Percentiles rank a stretch among this genome's conserved stretches.
phyloP scores from a whole-genome alignment of 2,797 vertebrate genomes.

The Lates japonicus region DNA sequence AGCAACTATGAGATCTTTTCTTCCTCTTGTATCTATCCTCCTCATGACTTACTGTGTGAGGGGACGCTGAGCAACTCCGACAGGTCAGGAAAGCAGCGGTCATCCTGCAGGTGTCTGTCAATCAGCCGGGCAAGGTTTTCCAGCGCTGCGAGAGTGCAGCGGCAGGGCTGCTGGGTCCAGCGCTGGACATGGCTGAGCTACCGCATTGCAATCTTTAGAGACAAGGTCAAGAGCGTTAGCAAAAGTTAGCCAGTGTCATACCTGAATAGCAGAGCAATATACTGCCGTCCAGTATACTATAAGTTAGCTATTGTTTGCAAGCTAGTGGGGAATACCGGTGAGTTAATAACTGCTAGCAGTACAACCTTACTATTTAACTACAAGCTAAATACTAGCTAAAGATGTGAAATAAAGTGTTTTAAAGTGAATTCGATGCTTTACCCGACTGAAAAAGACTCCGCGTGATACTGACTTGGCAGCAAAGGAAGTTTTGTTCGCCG shows the following conservation, averaged over 20 bases:
- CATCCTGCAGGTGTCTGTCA: slow-evolving; percentile 93
- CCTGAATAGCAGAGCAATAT: background rate
- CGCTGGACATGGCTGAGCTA: slow-evolving; percentile 83
- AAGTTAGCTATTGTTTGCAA: slow-evolving; percentile 5
- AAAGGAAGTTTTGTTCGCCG: background rate
- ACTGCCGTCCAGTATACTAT: too few species aligned
- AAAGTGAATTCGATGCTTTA: slow-evolving; percentile 41
- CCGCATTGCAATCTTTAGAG: slow-evolving; percentile 37
- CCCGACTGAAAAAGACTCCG: slow-evolving; percentile 43
- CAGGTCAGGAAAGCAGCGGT: slow-evolving; percentile 94
- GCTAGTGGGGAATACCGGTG: background rate
- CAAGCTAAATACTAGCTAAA: slow-evolving; percentile 55
- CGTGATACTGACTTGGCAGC: background rate
- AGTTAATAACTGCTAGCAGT: slow-evolving; percentile 40
- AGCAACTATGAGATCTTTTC: background rate
- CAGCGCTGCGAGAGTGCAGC: slow-evolving; percentile 88
- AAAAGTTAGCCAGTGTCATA: background rate
- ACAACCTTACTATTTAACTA: slow-evolving; percentile 35
- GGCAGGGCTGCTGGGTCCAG: slow-evolving; percentile 83
- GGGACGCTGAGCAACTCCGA: slow-evolving; percentile 93
- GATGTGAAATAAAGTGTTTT: slow-evolving; percentile 16
- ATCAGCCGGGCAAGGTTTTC: slow-evolving; percentile 91
- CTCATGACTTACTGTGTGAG: slow-evolving; percentile 88
- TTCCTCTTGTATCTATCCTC: background rate
- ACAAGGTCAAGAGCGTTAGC: background rate